Base-by-base conservation (phyloP, 2,113 vertebrate species). In the Hemichromis elongatus region DNA sequence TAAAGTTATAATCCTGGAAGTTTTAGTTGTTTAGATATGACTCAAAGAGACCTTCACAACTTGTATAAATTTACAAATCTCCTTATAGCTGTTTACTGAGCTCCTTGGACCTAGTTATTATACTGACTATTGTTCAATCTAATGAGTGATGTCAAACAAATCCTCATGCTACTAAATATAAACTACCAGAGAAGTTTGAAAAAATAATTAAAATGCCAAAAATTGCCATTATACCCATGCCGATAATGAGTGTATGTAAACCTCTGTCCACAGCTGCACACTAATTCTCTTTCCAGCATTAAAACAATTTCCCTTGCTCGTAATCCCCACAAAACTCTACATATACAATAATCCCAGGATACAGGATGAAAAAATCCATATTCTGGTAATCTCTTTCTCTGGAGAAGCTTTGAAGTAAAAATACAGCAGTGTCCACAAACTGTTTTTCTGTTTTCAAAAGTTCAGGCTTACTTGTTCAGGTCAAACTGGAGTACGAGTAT, bases 301-400 rank as follows among this genome's bases (percentile, higher is more conserved):
- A 57, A 92, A 93, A 85, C 66, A 88, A 89, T 92, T 89, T 79
- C 57, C 21, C 40, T 57, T 63, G 56, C 85, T 77, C 85, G 77
- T 90, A 92, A 93, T 92, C 91, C 83, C 8, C 30, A 35, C 82
- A 83, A 77, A 82, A 87, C 79, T 61, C 28, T 81, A 79, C 59
- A 78, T 79, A 63, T 70, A 79, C 83, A 84, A 83, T 90, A 90
- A 94, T 93, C 92, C 86, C 63, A 0, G 61, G 56, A 81, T 66
- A 79, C 81, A 75, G 80, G 63, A 87, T 75, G 80, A 83, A 86
- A 90, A 82, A 73, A 86, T 52, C 79, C 59, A 45, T 84, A 52
- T 35, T 14, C 28, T 61, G 16, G 9, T 66, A 18, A 83, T 78
- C 66, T 84, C 0, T 45, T 63, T 81, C 63, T 59, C 26, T 30